These are phyloP conservation scores for Tanypteryx hageni DNA, from an alignment of 2,888 invertebrate species.

Conservation along the genomic window DNA sequence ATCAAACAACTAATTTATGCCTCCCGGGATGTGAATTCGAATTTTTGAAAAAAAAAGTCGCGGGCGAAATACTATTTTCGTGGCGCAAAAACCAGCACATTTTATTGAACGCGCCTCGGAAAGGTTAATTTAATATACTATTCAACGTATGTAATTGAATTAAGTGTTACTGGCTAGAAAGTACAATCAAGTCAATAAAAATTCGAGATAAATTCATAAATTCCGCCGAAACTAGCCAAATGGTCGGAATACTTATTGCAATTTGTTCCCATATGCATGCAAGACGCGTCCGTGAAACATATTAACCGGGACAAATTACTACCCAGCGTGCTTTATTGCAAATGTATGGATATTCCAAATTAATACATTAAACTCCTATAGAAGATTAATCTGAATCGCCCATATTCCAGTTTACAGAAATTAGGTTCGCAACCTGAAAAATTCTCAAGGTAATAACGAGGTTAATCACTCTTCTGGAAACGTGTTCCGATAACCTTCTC, in stretches of 20 bases:
- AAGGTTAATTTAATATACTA: slow-evolving; percentile 26
- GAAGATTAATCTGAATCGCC: too few species aligned
- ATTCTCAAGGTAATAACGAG: neutral
- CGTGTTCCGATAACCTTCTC: neutral
- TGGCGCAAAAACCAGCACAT: neutral
- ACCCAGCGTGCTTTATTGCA: neutral
- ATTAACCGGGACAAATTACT: neutral
- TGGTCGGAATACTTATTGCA: neutral
- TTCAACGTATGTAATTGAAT: slow-evolving; percentile 6
- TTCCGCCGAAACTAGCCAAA: neutral
- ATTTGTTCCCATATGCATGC: too few species aligned
- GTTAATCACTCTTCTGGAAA: neutral
- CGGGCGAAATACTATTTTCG: neutral
- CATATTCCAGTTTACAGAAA: too few species aligned
- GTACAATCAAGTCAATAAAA: neutral
- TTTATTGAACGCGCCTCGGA: neutral
- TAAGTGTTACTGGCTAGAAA: neutral
- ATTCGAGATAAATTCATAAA: neutral
- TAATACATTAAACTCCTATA: neutral
- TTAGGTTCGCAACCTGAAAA: too few species aligned
- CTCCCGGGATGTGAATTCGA: neutral
- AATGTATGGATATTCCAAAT: neutral
- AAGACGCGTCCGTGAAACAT: neutral
- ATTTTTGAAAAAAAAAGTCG: neutral
- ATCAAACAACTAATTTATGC: slow-evolving; percentile 40